phyloP scores from a whole-genome alignment of 1,140 invertebrate genomes.

The Drosophila virilis region DNA sequence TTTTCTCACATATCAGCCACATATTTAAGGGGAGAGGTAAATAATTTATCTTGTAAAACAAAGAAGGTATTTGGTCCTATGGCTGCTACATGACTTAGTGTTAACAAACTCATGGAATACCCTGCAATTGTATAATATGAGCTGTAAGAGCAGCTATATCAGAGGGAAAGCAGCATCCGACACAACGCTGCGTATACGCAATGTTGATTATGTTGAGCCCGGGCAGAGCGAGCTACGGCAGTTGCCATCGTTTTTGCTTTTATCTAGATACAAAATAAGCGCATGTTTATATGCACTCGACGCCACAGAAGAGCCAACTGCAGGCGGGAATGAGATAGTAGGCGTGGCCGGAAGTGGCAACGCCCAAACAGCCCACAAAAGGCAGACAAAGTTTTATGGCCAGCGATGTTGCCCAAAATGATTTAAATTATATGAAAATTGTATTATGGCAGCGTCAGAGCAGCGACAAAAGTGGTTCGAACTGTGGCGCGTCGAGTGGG shows the following conservation, averaged over 20 bases:
- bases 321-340: neutral
- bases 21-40: no score
- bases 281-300: constrained; percentile 63
- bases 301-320: constrained; percentile 15
- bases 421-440: constrained; percentile 79
- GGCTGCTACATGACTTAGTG: no score
- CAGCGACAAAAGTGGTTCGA: constrained; percentile 24
- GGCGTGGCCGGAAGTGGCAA: constrained; percentile 22
- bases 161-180: neutral
- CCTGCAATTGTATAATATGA: no score
- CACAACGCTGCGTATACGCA: constrained; percentile 65
- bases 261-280: constrained; percentile 74
- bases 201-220: constrained; percentile 62
- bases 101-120: no score
- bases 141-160: no score
- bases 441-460: constrained; percentile 52
- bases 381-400: constrained; percentile 71
- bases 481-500: constrained; percentile 1
- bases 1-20: no score
- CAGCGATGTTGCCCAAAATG: constrained; percentile 60
- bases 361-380: constrained; percentile 34
- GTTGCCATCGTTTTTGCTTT: constrained; percentile 2
- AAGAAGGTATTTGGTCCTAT: no score
- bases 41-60: no score
- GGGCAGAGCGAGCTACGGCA: constrained; percentile 18